phyloP scores from a whole-genome alignment of 1,140 invertebrate genomes.

The Psix sp. region DNA sequence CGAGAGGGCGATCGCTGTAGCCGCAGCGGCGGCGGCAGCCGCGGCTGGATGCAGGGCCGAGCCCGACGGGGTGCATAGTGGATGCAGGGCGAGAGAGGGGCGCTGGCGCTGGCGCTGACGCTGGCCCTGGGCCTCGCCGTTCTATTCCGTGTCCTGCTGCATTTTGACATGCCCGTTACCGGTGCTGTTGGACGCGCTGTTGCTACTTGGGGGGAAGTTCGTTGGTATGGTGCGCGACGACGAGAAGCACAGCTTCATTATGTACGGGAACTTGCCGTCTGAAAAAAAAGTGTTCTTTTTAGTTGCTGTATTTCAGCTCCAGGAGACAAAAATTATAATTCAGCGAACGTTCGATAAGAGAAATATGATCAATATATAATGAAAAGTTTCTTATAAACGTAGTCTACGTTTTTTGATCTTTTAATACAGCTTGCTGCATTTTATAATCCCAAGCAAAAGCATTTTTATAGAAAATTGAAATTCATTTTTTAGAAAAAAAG shows the following conservation, averaged over 20 bases:
- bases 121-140: slow-evolving; percentile 76
- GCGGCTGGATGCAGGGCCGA: slow-evolving; percentile 72
- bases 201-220: slow-evolving; percentile 72
- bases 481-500: no score
- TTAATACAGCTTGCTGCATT: no score
- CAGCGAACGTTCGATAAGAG: no score
- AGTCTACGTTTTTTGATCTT: no score
- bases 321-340: neutral
- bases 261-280: slow-evolving; percentile 97
- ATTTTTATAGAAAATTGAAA: no score
- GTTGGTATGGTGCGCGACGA: slow-evolving; percentile 87
- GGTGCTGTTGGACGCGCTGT: slow-evolving; percentile 70
- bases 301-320: no score
- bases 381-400: no score
- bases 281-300: no score
- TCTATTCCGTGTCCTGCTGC: slow-evolving; percentile 77
- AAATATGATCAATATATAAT: no score
- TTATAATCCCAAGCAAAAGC: no score
- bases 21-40: slow-evolving; percentile 60
- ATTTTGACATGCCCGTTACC: slow-evolving; percentile 76
- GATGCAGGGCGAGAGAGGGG: slow-evolving; percentile 74
- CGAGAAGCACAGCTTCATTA: slow-evolving; percentile 97
- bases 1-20: slow-evolving; percentile 73
- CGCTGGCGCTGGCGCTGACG: slow-evolving; percentile 68
- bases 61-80: slow-evolving; percentile 70